phyloP scores from a whole-genome alignment of 2,113 vertebrate genomes.

The Callopanchax toddi region DNA sequence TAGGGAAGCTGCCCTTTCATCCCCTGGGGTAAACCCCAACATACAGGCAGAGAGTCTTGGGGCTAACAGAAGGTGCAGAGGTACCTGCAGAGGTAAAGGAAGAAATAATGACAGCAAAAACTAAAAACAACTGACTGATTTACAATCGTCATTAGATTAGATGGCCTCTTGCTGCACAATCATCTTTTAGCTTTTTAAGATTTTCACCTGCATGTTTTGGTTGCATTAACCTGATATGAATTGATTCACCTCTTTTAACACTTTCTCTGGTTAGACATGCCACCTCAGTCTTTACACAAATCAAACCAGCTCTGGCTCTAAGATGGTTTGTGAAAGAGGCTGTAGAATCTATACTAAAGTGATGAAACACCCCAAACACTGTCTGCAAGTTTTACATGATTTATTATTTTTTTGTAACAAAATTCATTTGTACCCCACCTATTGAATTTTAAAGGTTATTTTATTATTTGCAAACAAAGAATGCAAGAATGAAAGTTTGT shows the following conservation, averaged over 20 bases:
- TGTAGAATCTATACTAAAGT: too few species aligned
- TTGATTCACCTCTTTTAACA: not conserved
- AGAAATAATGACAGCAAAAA: not conserved
- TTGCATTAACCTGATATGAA: not conserved
- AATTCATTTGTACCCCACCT: too few species aligned
- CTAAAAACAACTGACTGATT: conserved; percentile 1
- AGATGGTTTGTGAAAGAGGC: too few species aligned
- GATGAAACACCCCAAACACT: too few species aligned
- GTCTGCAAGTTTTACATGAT: too few species aligned
- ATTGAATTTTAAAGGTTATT: too few species aligned
- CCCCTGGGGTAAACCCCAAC: too few species aligned
- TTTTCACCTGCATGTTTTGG: too few species aligned
- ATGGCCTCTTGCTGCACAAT: not conserved
- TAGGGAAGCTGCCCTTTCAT: too few species aligned
- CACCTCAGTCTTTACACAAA: not conserved
- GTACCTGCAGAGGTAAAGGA: not conserved
- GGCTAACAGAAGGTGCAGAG: too few species aligned
- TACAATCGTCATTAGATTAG: not conserved
- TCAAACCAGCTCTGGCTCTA: not conserved
- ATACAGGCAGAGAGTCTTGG: too few species aligned
- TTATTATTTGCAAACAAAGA: not conserved
- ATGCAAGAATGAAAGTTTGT: not conserved
- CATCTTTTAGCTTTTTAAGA: not conserved
- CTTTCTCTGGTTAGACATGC: not conserved
- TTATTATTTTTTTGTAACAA: too few species aligned